Evolutionary conservation across 1,140 invertebrate genomes (phyloP), one percentile per base, ranked within the genome.

Genomic region (Nasonia giraulti): DNA sequence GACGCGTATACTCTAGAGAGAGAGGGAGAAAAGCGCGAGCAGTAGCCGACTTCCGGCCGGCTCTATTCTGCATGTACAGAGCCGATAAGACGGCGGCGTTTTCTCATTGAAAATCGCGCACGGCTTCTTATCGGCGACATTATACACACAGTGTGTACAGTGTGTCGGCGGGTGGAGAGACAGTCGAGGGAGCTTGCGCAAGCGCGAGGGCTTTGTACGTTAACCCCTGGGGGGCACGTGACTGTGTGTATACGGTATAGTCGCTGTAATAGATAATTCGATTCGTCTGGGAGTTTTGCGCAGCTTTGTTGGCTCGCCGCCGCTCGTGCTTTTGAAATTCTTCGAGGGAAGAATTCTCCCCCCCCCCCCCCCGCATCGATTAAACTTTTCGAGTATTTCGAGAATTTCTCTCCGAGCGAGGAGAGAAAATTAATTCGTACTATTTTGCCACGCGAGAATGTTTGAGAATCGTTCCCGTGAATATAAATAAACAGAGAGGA

Each of bases 21-120:
- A 23, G 79, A 23, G 17, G 8, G 44, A 47, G 44, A 6, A 17
- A 55, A 37, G 40, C 27, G 17, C n/a, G 66, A 71, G 23, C 44
- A 80, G 27, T 47, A 71, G 33, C 47, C 68, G 77, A 82, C 80
- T 82, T 82, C 80, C 80, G 80, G 69, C 23, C 27, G 68, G 27
- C 55, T 20, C 6, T 33, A 7, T 31, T 71, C n/a, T 33, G 27
- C 27, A 62, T 17, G 17, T 62, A n/a, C 5, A 62, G 55, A 62
- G 20, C 23, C 68, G 68, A 71, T 71, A 71, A 71, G 68, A 33
- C 68, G 68, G 66, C 66, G 66, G 66, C 66, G 20, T n/a, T 14
- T 11, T 71, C 68, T 68, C 73, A 68, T 82, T 82, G 81, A 82
- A 76, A 66, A 44, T 82, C 69, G 33, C 37, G 17, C 27, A 27